Percentiles rank a stretch among this genome's conserved stretches.
phyloP scores from a whole-genome alignment of 2,113 vertebrate genomes.

The Chrysemys picta region DNA sequence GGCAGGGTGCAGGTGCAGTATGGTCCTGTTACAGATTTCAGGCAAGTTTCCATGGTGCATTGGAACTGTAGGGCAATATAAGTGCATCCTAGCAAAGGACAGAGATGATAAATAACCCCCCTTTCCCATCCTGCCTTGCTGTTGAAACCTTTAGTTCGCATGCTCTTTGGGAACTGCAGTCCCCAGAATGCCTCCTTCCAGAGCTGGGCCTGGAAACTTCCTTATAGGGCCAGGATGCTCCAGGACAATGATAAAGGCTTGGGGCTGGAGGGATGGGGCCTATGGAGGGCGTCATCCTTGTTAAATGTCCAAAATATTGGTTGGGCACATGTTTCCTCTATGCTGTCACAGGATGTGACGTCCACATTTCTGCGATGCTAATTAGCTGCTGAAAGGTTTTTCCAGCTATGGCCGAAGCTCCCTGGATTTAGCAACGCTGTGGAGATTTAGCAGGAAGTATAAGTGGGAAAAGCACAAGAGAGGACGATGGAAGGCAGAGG shows the following conservation, averaged over 20 bases:
- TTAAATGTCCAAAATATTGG: conserved; percentile 65
- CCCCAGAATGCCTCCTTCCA: neutral
- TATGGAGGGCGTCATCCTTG: neutral
- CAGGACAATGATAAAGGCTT: no score
- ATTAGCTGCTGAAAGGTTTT: conserved; percentile 69
- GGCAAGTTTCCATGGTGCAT: no score
- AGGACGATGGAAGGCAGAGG: conserved; percentile 54
- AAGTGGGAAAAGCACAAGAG: conserved; percentile 55
- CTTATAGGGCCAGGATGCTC: no score
- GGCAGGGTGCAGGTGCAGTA: no score
- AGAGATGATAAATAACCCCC: neutral
- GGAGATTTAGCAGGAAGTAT: conserved; percentile 70
- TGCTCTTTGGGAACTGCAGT: neutral
- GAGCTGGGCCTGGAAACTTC: no score
- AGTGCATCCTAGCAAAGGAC: neutral
- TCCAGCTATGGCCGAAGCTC: conserved; percentile 55
- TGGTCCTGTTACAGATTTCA: neutral
- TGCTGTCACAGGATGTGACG: conserved; percentile 39
- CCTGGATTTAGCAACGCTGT: conserved; percentile 60
- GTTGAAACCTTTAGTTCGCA: neutral
- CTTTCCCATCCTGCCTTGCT: neutral
- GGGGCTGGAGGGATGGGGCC: neutral
- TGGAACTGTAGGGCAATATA: neutral
- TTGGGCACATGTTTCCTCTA: conserved; percentile 55
- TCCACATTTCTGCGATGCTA: conserved; percentile 59